These are phyloP conservation scores for Agrotis clavis DNA, from an alignment of 2,888 invertebrate species.

Conservation along the genomic window DNA sequence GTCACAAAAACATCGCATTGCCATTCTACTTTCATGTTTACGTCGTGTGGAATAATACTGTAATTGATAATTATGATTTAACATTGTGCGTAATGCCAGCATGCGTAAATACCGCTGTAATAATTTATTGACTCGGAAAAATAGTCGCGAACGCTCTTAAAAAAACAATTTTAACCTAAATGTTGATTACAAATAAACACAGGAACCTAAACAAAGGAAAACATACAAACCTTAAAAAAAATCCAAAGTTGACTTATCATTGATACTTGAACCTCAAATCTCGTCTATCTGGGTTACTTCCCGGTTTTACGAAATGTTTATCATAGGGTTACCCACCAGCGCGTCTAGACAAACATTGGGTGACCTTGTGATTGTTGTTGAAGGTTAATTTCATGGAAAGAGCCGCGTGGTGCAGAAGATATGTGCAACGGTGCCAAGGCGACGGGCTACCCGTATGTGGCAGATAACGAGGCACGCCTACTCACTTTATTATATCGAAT, in stretches of 20 bases:
- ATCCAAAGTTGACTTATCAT: conserved; percentile 44
- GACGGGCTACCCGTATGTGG: conserved; percentile 82
- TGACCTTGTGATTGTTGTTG: conserved; percentile 78
- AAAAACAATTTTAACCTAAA: conserved; percentile 1
- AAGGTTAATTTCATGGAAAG: conserved; percentile 80
- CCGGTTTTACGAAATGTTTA: conserved; percentile 49
- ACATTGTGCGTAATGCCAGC: conserved; percentile 59
- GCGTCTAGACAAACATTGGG: conserved; percentile 77
- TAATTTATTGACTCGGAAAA: conserved; percentile 58
- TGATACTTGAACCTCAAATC: conserved; percentile 46
- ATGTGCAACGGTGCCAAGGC: conserved; percentile 85
- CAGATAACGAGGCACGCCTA: conserved; percentile 83
- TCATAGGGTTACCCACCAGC: conserved; percentile 52
- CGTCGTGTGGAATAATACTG: conserved; percentile 65
- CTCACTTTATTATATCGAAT: conserved; percentile 60
- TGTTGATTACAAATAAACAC: not conserved
- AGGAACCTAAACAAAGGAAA: conserved; percentile 3
- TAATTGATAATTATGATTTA: conserved; percentile 73
- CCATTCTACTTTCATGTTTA: conserved; percentile 81
- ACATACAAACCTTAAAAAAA: conserved; percentile 22
- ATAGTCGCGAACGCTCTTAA: conserved; percentile 46
- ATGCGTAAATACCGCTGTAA: conserved; percentile 61
- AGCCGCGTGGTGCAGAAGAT: conserved; percentile 75
- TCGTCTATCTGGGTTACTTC: conserved; percentile 48
- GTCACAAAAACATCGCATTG: conserved; percentile 68